Base-by-base conservation (phyloP, 2,888 invertebrate species). In the Drosophila mayaguana region DNA sequence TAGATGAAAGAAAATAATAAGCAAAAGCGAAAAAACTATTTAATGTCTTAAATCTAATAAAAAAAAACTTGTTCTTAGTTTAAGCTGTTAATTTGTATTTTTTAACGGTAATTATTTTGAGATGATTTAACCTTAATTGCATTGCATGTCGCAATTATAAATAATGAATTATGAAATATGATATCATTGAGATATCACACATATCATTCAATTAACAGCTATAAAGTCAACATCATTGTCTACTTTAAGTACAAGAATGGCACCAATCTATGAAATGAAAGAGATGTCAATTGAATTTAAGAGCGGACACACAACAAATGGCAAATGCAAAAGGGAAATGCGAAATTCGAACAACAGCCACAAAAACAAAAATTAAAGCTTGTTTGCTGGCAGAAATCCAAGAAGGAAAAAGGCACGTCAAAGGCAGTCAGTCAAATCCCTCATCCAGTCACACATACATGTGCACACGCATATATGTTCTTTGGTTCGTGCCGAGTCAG, bases 401-500 rank as follows among this genome's bases (percentile, higher is more conserved):
- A 68, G 54, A 57, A 61, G 34, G 62, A 40, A 74, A 71, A 56
- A 46, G 60, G 43, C 63, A 62, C 50, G 64, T 48, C 75, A 75
- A 69, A 69, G 64, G 57, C 62, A 25, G 28, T 62, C 38, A 51
- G 51, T 46, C 36, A 48, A 60, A 61, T 48, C 53, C 40, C 53
- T 69, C 69, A 56, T 50, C 55, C 71, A 71, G 56, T 14, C 38
- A 56, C 14, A n/a, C n/a, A 36, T 7, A n/a, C 8, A 42, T 28
- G 25, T 5, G 25, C 54, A 28, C 12, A 45, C 12, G 25, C 11
- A 14, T 34, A 16, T 12, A 11, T 53, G 28, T 59, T 45, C 25
- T 20, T 42, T 51, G 34, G 46, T 79, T 80, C 77, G 78, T 72
- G 77, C 63, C 22, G 51, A 63, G 78, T 80, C 77, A 76, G 63